Evolutionary conservation across 2,797 vertebrate genomes (phyloP).

Genomic region (Luscinia luscinia): DNA sequence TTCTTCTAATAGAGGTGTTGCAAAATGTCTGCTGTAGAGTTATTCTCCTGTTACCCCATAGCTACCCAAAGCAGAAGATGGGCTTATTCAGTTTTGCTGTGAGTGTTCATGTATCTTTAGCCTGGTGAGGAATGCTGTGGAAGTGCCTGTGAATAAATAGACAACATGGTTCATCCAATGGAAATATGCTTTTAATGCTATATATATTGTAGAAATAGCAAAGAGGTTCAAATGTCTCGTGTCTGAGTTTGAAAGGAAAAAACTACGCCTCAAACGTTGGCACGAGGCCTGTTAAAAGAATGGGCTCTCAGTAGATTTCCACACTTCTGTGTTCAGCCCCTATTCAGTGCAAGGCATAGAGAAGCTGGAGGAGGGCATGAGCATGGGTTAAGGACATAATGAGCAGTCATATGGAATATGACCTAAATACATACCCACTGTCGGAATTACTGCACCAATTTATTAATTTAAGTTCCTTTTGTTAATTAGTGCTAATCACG

Average conservation of each 20-base stretch:
- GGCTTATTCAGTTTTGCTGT: background rate
- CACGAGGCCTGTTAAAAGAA: background rate
- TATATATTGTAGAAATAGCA: conserved; percentile 5
- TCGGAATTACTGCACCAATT: background rate
- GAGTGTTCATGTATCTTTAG: background rate
- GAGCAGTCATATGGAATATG: conserved; percentile 8
- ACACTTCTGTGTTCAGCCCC: background rate
- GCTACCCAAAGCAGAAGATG: background rate
- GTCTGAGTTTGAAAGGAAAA: background rate
- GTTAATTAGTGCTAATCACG: background rate
- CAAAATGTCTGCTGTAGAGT: background rate
- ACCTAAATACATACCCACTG: conserved; percentile 4
- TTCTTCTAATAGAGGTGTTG: background rate
- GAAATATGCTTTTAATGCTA: background rate
- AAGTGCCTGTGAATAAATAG: background rate
- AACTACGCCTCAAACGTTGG: accelerated
- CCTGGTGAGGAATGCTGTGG: background rate
- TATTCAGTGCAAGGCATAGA: background rate
- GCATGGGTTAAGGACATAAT: background rate
- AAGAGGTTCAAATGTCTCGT: background rate
- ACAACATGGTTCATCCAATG: background rate
- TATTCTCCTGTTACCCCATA: background rate
- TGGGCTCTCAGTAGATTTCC: background rate
- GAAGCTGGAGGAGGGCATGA: background rate
- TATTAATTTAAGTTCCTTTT: background rate